phyloP scores from a whole-genome alignment of 1,140 invertebrate species.

The Parasteatoda tepidariorum region DNA sequence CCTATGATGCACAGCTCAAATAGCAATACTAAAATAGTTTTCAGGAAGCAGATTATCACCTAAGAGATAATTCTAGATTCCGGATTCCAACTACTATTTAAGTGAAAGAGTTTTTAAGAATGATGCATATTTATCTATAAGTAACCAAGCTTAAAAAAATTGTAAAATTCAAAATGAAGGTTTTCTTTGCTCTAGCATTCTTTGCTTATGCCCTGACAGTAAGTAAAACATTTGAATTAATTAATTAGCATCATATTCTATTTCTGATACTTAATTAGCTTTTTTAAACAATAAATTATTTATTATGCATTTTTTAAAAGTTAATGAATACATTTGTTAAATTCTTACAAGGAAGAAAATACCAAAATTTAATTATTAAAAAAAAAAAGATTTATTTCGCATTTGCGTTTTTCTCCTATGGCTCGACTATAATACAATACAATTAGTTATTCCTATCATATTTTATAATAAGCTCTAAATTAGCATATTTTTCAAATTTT shows the following conservation, averaged over 20 bases:
- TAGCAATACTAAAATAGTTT: background rate
- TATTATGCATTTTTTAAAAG: too few relatives aligned
- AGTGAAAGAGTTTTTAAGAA: background rate
- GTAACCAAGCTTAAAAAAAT: background rate
- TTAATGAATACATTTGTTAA: too few relatives aligned
- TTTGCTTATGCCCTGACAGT: background rate
- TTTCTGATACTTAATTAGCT: too few relatives aligned
- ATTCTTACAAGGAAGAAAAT: too few relatives aligned
- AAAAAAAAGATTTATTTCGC: too few relatives aligned
- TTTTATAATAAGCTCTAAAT: too few relatives aligned
- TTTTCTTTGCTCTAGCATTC: background rate
- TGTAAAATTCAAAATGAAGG: background rate
- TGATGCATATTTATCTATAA: background rate
- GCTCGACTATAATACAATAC: too few relatives aligned
- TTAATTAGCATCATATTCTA: background rate
- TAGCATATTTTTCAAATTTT: too few relatives aligned
- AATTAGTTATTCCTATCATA: too few relatives aligned
- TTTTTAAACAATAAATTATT: too few relatives aligned
- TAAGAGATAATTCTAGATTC: background rate
- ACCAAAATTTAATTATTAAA: too few relatives aligned
- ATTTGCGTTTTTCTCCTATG: too few relatives aligned
- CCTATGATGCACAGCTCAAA: constrained; percentile 2
- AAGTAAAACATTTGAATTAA: background rate
- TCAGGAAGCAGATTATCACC: background rate
- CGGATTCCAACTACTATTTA: constrained; percentile 5